These are phyloP conservation scores for Chrosomus eos DNA, from an alignment of 2,797 vertebrate species.

Conservation along the genomic window DNA sequence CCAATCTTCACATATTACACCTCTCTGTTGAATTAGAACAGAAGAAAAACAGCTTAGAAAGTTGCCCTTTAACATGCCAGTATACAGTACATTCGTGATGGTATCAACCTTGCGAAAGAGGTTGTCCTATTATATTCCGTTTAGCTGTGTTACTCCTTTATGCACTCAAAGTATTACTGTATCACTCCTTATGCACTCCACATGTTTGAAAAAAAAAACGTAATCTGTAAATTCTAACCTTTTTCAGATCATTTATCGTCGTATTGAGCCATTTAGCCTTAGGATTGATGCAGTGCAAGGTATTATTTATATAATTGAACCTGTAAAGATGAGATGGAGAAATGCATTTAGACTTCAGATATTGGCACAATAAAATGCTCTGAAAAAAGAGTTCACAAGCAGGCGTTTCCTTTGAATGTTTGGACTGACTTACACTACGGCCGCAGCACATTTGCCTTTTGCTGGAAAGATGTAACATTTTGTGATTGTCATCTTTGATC, in stretches of 20 bases:
- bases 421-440: conserved; percentile 49
- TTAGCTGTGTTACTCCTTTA: no score
- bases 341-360: neutral
- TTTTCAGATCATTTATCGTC: neutral
- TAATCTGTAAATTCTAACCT: conserved; percentile 16
- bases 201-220: neutral
- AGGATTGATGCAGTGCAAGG: conserved; percentile 15
- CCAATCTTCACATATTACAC: neutral
- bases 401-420: neutral
- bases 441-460: neutral
- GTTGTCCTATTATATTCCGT: neutral
- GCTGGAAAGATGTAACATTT: neutral
- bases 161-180: no score
- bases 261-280: neutral
- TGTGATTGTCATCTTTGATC: rapidly evolving
- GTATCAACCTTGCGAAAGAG: neutral
- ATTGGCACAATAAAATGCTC: neutral
- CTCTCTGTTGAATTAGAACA: neutral
- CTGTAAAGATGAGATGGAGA: conserved; percentile 18
- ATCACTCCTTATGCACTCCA: neutral
- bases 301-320: neutral
- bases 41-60: conserved; percentile 5
- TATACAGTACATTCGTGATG: neutral
- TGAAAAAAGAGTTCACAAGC: neutral
- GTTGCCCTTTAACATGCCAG: neutral